Evolutionary conservation across 2,888 invertebrate genomes (phyloP).

Genomic region (Aleiodes leptofemur): DNA sequence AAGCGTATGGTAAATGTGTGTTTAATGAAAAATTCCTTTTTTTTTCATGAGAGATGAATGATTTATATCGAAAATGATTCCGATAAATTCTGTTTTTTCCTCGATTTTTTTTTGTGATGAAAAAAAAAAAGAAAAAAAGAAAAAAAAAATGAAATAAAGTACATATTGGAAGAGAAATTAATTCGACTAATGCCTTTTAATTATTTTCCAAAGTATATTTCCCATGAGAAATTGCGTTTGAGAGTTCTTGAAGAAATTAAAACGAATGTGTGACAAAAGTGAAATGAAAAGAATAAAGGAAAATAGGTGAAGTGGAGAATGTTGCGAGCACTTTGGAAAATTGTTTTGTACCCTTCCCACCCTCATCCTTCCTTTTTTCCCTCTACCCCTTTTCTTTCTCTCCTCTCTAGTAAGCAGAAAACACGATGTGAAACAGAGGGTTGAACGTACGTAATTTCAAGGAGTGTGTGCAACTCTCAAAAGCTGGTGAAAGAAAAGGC

Average conservation of each 20-base stretch:
- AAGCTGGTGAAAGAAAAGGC: conserved; percentile 31
- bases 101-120: not conserved
- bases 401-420: conserved; percentile 19
- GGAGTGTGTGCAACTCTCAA: conserved; percentile 27
- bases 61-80: not conserved
- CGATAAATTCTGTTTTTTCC: not conserved
- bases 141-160: conserved; percentile 23
- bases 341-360: conserved; percentile 42
- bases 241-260: conserved; percentile 7
- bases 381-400: too few relatives aligned
- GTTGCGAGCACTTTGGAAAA: conserved; percentile 45
- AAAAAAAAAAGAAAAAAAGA: conserved; percentile 19
- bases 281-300: conserved; percentile 9
- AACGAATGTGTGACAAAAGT: not conserved
- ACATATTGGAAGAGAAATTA: conserved; percentile 27
- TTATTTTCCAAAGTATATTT: not conserved
- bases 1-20: conserved; percentile 30
- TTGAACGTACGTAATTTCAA: conserved; percentile 41
- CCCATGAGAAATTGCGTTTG: conserved; percentile 15
- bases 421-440: conserved; percentile 35
- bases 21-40: not conserved
- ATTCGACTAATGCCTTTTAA: not conserved
- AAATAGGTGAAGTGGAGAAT: conserved; percentile 16
- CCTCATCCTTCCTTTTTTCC: not conserved
- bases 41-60: conserved; percentile 6